Conservation (phyloP, 2,888 invertebrate genomes). For the Cyclophora albipunctata region DNA sequence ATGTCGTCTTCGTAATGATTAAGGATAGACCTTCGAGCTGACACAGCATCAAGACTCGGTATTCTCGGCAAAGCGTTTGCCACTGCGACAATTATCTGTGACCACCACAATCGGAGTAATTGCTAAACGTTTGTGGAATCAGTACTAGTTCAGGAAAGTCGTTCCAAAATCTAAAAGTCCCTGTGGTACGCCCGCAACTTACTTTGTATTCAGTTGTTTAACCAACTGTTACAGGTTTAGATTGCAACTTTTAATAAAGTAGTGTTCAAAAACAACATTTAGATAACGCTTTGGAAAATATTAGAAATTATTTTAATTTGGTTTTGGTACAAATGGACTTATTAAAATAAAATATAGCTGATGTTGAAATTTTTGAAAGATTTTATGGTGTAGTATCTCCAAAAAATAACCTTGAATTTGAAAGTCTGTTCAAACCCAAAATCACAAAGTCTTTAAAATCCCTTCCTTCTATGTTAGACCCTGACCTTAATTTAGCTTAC, state of each 20-base stretch:
- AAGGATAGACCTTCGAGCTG: conserved; percentile 5
- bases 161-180: neutral
- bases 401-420: no score
- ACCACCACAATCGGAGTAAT: conserved; percentile 26
- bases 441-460: no score
- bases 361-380: no score
- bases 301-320: no score
- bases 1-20: no score
- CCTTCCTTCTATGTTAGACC: no score
- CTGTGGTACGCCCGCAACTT: neutral
- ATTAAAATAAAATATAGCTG: no score
- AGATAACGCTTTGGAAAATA: no score
- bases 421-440: no score
- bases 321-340: no score
- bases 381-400: no score
- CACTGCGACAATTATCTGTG: conserved; percentile 29
- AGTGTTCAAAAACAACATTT: neutral
- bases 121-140: conserved; percentile 18
- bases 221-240: neutral
- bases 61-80: neutral
- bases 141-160: conserved; percentile 5
- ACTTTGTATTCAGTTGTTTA: conserved; percentile 1
- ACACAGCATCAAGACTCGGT: conserved; percentile 14
- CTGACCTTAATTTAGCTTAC: no score
- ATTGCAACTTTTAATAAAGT: neutral